Evolutionary conservation across 2,113 vertebrate genomes (phyloP).

Genomic region (Micromys minutus): DNA sequence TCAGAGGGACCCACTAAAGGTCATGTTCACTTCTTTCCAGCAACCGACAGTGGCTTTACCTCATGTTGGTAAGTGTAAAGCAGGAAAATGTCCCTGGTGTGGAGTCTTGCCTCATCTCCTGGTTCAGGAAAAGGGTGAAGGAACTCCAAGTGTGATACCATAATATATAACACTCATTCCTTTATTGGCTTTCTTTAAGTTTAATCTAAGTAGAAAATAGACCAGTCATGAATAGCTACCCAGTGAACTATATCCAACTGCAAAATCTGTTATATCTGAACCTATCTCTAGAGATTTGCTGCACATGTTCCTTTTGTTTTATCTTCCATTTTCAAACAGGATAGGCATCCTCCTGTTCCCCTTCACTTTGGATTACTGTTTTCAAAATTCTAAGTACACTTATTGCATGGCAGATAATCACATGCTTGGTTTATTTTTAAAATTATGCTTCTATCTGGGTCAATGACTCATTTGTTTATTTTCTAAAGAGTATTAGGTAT

Average conservation of each 20-base stretch:
- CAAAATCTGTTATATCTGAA: background rate
- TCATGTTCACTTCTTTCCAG: background rate
- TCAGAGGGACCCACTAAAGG: background rate
- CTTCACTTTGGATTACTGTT: background rate
- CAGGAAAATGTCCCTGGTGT: background rate
- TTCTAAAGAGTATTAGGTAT: conserved; percentile 2
- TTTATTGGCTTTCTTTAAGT: background rate
- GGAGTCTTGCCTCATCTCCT: background rate
- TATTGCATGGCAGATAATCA: background rate
- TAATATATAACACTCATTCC: background rate
- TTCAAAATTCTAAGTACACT: background rate
- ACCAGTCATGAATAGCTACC: background rate
- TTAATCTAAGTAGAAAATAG: background rate
- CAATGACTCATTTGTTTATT: background rate
- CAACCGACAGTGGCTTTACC: background rate
- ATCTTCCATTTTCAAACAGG: background rate
- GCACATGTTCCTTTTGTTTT: background rate
- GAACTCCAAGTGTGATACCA: background rate
- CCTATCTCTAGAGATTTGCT: background rate
- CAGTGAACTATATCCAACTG: background rate
- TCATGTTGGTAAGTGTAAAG: background rate
- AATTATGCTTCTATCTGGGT: background rate
- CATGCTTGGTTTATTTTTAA: background rate
- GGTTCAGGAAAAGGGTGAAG: background rate
- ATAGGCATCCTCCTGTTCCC: background rate